These are phyloP conservation scores for Antrozous pallidus DNA, from an alignment of 2,797 vertebrate species.

Conservation along the genomic window DNA sequence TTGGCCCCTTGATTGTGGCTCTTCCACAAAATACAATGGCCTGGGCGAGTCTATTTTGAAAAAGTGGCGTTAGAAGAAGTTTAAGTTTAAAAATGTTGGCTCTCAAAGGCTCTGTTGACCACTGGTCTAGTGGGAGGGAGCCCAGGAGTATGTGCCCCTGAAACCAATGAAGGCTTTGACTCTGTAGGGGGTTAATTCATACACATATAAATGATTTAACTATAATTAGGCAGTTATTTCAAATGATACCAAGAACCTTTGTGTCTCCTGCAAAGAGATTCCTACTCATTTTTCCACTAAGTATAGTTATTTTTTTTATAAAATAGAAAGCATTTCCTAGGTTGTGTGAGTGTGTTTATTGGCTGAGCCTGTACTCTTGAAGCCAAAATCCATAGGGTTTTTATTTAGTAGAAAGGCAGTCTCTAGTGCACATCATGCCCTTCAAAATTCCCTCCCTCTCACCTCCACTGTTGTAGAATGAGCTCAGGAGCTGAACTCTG, in stretches of 20 bases:
- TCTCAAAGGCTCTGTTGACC: too few relatives aligned
- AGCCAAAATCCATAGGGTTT: background rate
- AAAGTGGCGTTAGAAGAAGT: too few relatives aligned
- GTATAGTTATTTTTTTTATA: background rate
- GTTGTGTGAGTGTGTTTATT: background rate
- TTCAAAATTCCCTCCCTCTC: background rate
- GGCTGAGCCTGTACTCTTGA: background rate
- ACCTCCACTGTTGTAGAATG: background rate
- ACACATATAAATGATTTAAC: background rate
- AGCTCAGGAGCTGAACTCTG: background rate
- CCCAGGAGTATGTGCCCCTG: background rate
- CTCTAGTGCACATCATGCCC: background rate
- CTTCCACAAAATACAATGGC: too few relatives aligned
- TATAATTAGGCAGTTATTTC: constrained; percentile 5
- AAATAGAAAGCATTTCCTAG: constrained; percentile 41
- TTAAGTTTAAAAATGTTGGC: too few relatives aligned
- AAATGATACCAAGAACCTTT: background rate
- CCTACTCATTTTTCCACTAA: background rate
- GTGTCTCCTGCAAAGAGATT: background rate
- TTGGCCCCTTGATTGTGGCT: too few relatives aligned
- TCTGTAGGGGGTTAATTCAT: background rate
- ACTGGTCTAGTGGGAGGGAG: background rate
- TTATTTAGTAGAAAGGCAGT: constrained; percentile 2
- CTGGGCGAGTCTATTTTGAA: too few relatives aligned
- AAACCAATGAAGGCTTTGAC: background rate